Percentiles rank a stretch among this genome's conserved stretches.
Evolutionary conservation across 2,888 invertebrate species (phyloP).

Genomic region (Nephrotoma appendiculata): DNA sequence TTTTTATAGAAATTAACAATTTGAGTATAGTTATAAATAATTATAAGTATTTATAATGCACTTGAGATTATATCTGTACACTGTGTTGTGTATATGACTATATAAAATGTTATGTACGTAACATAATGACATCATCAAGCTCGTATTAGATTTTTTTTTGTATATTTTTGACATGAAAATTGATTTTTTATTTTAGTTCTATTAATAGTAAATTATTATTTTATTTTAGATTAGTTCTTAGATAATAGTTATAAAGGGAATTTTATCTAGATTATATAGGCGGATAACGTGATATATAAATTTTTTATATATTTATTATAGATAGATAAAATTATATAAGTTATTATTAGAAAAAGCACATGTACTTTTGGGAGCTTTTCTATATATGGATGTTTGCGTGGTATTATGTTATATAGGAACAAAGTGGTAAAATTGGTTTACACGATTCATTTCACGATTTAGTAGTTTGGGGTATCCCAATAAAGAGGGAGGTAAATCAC

Average conservation of each 20-base stretch:
- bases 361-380: neutral
- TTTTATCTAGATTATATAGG: neutral
- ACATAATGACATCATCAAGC: neutral
- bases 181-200: neutral
- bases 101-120: neutral
- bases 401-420: too few relatives aligned
- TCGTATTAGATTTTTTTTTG: neutral
- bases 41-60: neutral
- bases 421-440: too few relatives aligned
- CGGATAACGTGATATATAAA: neutral
- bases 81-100: neutral
- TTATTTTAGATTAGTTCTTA: neutral
- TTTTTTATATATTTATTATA: neutral
- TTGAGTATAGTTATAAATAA: neutral
- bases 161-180: neutral
- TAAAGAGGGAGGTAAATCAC: too few relatives aligned
- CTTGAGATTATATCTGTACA: neutral
- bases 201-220: neutral
- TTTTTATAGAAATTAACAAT: neutral
- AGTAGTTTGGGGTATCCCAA: too few relatives aligned
- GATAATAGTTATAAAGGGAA: neutral
- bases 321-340: neutral
- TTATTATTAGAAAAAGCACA: neutral
- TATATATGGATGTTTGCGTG: neutral
- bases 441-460: too few relatives aligned